phyloP scores from a whole-genome alignment of 2,113 vertebrate species.

The Bos javanicus region DNA sequence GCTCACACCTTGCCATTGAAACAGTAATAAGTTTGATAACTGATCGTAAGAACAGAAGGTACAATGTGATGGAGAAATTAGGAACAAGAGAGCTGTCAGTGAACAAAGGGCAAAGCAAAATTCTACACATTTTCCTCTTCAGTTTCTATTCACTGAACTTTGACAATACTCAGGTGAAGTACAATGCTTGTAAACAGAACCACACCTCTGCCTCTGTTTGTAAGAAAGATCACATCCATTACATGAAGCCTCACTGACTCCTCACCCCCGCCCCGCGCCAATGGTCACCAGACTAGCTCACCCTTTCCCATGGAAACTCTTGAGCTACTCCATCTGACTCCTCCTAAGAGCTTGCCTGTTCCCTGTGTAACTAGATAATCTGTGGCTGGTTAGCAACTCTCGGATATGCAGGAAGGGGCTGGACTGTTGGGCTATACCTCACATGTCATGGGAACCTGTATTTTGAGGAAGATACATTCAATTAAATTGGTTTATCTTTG shows the following conservation, averaged over 20 bases:
- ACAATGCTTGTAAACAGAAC: not conserved
- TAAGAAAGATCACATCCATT: not conserved
- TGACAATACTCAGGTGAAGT: not conserved
- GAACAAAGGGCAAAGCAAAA: not conserved
- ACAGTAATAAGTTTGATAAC: not conserved
- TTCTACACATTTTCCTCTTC: not conserved
- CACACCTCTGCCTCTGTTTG: not conserved
- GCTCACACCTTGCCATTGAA: not conserved
- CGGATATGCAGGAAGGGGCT: not conserved
- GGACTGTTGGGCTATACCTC: not conserved
- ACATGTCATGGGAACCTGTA: not conserved
- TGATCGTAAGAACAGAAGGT: not conserved
- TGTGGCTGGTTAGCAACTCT: not conserved
- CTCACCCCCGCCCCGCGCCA: fast-evolving
- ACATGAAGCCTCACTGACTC: not conserved
- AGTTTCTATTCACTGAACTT: not conserved
- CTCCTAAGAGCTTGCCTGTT: not conserved
- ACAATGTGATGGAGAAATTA: not conserved
- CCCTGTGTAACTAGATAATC: not conserved
- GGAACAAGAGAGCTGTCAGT: not conserved
- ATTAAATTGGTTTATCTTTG: not conserved
- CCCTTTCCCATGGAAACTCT: not conserved
- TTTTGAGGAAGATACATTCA: not conserved
- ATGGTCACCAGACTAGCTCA: not conserved
- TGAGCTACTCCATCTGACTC: not conserved